Evolutionary conservation across 2,113 vertebrate genomes (phyloP).

Genomic region (Cyanoliseus patagonus): DNA sequence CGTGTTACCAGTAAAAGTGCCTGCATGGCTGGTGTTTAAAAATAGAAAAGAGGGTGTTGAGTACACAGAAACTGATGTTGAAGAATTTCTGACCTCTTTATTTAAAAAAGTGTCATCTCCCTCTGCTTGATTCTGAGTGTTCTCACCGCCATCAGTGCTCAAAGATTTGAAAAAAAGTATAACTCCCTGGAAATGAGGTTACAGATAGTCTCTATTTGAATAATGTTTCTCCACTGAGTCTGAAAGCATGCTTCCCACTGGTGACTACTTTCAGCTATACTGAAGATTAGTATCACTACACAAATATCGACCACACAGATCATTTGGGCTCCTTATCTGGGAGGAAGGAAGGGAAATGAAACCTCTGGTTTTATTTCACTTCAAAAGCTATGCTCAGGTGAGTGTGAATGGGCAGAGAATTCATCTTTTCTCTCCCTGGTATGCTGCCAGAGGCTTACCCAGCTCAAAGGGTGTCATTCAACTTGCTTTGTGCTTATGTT

Average conservation of each 20-base stretch:
- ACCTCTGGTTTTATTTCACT: not conserved
- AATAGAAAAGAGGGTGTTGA: constrained; percentile 39
- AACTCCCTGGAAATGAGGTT: not conserved
- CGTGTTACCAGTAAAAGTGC: not conserved
- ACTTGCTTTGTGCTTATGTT: not conserved
- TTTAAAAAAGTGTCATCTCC: not conserved
- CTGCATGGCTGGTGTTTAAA: constrained; percentile 6
- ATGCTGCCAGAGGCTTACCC: not conserved
- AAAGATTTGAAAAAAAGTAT: not conserved
- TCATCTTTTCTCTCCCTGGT: not conserved
- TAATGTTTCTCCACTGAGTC: not conserved
- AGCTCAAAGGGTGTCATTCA: not conserved
- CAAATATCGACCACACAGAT: not conserved
- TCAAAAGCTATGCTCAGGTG: not conserved
- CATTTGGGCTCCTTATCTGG: not conserved
- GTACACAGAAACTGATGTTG: constrained; percentile 20
- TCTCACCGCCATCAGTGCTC: not conserved
- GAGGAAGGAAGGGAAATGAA: not conserved
- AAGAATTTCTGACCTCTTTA: constrained; percentile 30
- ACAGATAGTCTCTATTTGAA: not conserved
- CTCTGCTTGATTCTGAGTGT: not conserved
- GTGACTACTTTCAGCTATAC: not conserved
- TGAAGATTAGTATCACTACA: not conserved
- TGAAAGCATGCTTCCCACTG: not conserved
- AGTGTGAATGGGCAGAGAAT: not conserved